Percentiles rank a stretch among this genome's conserved stretches.
These are phyloP conservation scores for Oncopodura yosiiana DNA, from an alignment of 1,140 invertebrate species.

Conservation along the genomic window DNA sequence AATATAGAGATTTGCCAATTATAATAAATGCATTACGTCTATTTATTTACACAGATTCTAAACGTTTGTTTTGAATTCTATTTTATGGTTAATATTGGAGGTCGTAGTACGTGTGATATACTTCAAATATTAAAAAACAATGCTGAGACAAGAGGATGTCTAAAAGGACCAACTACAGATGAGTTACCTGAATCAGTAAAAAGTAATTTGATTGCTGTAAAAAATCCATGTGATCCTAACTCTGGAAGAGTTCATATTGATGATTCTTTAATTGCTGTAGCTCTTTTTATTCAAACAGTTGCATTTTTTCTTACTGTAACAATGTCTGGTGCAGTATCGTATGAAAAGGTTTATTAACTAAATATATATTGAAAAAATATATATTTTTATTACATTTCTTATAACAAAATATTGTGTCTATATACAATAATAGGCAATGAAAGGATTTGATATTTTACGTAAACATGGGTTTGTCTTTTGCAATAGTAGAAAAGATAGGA, in stretches of 20 bases:
- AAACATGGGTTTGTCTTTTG: not conserved
- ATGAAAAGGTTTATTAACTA: not conserved
- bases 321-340: not conserved
- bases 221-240: too few relatives aligned
- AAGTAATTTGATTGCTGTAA: too few relatives aligned
- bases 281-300: not conserved
- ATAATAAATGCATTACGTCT: not conserved
- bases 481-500: not conserved
- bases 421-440: constrained; percentile 3
- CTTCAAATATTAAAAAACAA: not conserved
- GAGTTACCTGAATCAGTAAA: too few relatives aligned
- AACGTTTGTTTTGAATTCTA: not conserved
- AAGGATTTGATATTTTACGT: not conserved
- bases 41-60: not conserved
- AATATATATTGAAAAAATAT: not conserved
- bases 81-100: not conserved
- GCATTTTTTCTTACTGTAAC: not conserved
- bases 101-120: not conserved
- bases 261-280: not conserved
- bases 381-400: not conserved
- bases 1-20: not conserved
- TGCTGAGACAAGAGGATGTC: too few relatives aligned
- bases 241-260: not conserved
- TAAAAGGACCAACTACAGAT: too few relatives aligned
- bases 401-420: too few relatives aligned